These are phyloP conservation scores for Leuciscus waleckii DNA, from an alignment of 2,797 vertebrate species.

Conservation along the genomic window DNA sequence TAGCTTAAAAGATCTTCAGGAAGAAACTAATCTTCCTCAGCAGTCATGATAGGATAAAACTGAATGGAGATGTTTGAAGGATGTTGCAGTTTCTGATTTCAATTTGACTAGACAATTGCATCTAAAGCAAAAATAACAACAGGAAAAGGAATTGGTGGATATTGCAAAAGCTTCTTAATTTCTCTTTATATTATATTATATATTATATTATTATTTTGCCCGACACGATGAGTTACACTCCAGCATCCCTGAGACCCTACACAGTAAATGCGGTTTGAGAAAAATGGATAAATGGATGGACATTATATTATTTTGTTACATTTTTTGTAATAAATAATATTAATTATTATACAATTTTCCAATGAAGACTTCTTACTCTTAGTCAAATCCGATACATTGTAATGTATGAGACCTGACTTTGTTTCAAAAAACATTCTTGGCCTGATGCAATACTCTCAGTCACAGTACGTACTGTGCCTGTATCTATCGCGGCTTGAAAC, in stretches of 20 bases:
- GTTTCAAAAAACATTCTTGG: neutral
- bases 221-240: neutral
- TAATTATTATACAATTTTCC: neutral
- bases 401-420: neutral
- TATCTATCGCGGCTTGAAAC: constrained; percentile 63
- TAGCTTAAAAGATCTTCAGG: constrained; percentile 32
- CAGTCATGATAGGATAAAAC: constrained; percentile 24
- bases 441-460: constrained; percentile 75
- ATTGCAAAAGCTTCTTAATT: neutral
- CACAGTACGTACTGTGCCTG: constrained; percentile 32
- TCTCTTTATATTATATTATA: neutral
- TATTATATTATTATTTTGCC: too few relatives aligned
- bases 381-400: neutral
- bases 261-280: neutral
- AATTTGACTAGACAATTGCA: neutral
- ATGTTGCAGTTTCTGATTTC: neutral
- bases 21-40: constrained; percentile 24
- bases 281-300: neutral
- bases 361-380: neutral
- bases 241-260: neutral
- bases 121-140: neutral
- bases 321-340: neutral
- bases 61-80: constrained; percentile 5
- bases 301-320: neutral
- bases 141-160: neutral